Conservation (phyloP, 2,113 vertebrate genomes). For the Trematocara zebra region DNA sequence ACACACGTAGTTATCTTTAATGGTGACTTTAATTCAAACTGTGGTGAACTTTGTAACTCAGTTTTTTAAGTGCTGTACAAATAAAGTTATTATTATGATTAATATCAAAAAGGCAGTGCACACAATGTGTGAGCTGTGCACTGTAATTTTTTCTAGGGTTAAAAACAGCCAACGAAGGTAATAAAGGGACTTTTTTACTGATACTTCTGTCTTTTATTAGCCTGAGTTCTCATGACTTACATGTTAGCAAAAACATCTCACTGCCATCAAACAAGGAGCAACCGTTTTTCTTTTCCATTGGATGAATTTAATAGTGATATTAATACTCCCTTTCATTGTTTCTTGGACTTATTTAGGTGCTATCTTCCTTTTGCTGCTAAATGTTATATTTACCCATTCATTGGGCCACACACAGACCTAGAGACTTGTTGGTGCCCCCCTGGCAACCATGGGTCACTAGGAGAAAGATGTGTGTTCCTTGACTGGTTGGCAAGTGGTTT, state of each 20-base stretch:
- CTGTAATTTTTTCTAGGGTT: neutral
- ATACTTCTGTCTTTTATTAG: neutral
- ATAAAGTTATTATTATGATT: neutral
- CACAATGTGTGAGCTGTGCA: neutral
- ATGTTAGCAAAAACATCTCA: neutral
- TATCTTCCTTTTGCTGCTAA: neutral
- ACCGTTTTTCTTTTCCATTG: neutral
- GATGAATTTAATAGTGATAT: neutral
- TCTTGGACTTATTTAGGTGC: neutral
- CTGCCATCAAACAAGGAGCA: neutral
- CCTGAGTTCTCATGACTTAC: neutral
- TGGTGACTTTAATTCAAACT: neutral
- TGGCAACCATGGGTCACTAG: neutral
- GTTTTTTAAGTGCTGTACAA: neutral
- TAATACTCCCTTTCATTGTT: neutral
- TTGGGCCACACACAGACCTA: accelerated
- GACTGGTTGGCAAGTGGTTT: neutral
- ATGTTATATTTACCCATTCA: neutral
- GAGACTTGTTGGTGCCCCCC: neutral
- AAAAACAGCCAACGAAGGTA: neutral
- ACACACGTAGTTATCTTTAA: neutral
- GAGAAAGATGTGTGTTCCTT: neutral
- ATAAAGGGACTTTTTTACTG: neutral
- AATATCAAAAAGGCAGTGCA: neutral
- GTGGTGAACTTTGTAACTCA: neutral